Evolutionary conservation across 2,797 vertebrate genomes (phyloP), one percentile per base, ranked within the genome.

Genomic region (Staurois parvus): DNA sequence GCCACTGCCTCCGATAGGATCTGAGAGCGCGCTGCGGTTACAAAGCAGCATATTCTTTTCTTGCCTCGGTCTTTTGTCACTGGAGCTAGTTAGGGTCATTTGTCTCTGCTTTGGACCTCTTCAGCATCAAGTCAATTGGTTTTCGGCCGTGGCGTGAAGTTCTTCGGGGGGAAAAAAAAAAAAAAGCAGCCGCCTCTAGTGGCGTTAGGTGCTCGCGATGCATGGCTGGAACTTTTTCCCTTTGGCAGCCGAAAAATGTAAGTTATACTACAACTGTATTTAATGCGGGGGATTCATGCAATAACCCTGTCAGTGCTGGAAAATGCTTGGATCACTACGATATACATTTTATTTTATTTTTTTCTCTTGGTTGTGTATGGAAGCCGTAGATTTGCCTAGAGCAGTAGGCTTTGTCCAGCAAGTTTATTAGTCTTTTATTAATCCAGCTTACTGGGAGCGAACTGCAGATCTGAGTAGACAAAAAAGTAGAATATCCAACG

Each of bases 141-240:
- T 69, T 26, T 69, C 19, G 34, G 48, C 48, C 6, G 72, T n/a
- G 64, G 17, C 52, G 52, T 77, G n/a, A 28, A 52, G 52, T 75
- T 85, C 45, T 64, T 72, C 73, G 37, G 73, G 81, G 82, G 68
- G 67, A 78, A 13, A 21, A 45, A 45, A 45, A 45, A 15, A 45
- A 45, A 62, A 62, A 62, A 62, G 56, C 56, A 73, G 72, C 82
- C 19, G 68, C 79, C 32, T 86, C 79, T 83, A 73, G 79, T 64
- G 85, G 73, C 64, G 30, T 86, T 83, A 77, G 85, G 68, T 69
- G 80, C 80, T 78, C 82, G 82, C 52, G 66, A 86, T 86, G 85
- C 85, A 86, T 67, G 85, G 66, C 32, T 86, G 85, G 85, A 86
- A 86, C 85, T 86, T 86, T 86, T 86, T 82, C 68, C 85, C 85